Evolutionary conservation across 1,140 invertebrate species (phyloP), one percentile per base, ranked within the genome.

Genomic region (Drosophila navojoa): DNA sequence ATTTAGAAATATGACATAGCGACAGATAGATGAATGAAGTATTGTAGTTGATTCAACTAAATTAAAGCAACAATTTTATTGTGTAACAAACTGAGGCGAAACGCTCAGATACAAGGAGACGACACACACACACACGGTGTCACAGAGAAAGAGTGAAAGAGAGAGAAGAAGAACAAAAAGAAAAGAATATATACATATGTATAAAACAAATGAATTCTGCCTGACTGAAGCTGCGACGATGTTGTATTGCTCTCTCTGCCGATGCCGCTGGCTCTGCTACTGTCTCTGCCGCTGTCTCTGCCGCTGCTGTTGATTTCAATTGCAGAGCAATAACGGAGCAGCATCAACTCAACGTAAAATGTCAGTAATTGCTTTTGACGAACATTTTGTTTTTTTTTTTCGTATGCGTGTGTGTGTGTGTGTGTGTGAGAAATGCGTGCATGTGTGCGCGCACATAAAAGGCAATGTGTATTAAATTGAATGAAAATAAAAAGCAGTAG

Each of bases 81-180:
- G 82, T 86, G 82, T 86, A 86, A 86, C 82, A 87, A 79, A 79
- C 73, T 87, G 78, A 79, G 82, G 78, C 75, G 68, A 81, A 69
- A 78, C 52, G 40, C 13, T 32, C 19, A 57, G 52, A 59, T 38
- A 53, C 35, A 63, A 63, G 55, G 63, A 72, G 55, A 58, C 29
- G 19, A 60, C 44, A 45, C 19, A 5, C 58, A 32, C 29, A 32
- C 27, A 29, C 27, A 3, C 49, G 4, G 19, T 44, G 42, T 29
- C 15, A 54, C 11, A 72, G 35, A 54, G 29, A 54, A 19, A 54
- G 58, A 68, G 68, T 35, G 32, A 75, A 60, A 13, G 35, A 38
- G 35, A 38, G 35, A 38, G 68, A 45, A 71, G 57, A 44, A 49
- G 25, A 68, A 55, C 10, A 44, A 57, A 15, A 58, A 47, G 49